Base-by-base conservation (phyloP, 2,113 vertebrate genomes). In the Notarius lentiginosus region DNA sequence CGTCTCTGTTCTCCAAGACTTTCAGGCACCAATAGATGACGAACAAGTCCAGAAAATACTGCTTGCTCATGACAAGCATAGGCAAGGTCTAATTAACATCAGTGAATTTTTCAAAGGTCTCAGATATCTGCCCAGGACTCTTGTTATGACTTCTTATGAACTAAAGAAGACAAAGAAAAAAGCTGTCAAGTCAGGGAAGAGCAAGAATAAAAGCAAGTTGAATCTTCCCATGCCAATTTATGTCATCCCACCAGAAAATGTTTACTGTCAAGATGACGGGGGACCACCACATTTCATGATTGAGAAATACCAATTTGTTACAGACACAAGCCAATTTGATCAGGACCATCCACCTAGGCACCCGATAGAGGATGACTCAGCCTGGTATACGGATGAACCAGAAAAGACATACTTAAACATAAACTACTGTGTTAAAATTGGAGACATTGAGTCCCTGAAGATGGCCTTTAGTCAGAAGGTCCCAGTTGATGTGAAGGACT, bases 91-190 rank as follows among this genome's bases (percentile, higher is more conserved):
- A 1, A 70, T 99, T 79, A 94, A 91, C 77, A 77, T 95, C 1
- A 94, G 91, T 0, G 97, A 99, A 0, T 99, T 99, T 90, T 93
- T 99, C 75, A 97, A 93, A 92, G 98, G 98, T 22, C 93, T 91
- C n/a, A 96, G 77, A 84, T 99, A 97, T 88, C 84, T 99, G 85
- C 92, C 92, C 84, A 99, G 97, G 87, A 5, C 83, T 0, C 97
- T 91, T 7, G 94, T 98, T 22, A 89, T 97, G 58, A 88, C 95
- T 0, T 95, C 96, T 0, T 97, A 94, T 58, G 90, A 90, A 30
- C 91, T 95, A 0, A 96, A 96, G 84, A 97, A 96, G 93, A 96
- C 76, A 34, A 79, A 95, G 89, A 95, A 90, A 86, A 95, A 90
- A 84, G 93, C 89, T n/a, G 93, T 91, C 9, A 95, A 90, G 3